A percentile compares a stretch with the other conserved stretches of the same genome.
Conservation (phyloP, 2,888 invertebrate species). For the Thelaira solivaga region DNA sequence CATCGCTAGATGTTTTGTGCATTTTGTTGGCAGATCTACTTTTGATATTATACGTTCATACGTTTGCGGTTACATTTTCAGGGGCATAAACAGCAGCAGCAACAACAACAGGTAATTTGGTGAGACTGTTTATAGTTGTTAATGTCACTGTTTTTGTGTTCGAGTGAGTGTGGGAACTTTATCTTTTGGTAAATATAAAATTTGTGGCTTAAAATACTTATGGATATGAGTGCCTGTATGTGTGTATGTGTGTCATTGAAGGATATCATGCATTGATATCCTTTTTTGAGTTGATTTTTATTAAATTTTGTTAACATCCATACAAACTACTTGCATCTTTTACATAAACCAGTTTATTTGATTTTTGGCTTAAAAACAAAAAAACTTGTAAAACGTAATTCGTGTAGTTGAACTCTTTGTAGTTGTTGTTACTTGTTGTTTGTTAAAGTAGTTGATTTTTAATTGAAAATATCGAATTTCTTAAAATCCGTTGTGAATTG, state of each 20-base stretch:
- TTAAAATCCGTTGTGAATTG: constrained; percentile 69
- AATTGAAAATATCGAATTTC: constrained; percentile 68
- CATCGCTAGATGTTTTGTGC: constrained; percentile 44
- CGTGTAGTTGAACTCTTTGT: neutral
- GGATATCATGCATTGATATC: constrained; percentile 53
- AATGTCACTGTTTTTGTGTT: constrained; percentile 35
- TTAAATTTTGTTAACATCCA: constrained; percentile 45
- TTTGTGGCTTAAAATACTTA: neutral
- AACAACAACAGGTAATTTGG: constrained; percentile 27
- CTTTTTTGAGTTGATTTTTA: constrained; percentile 51
- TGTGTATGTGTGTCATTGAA: constrained; percentile 23
- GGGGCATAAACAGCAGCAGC: constrained; percentile 67
- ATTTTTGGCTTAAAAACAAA: neutral
- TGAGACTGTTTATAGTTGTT: neutral
- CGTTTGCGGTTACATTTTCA: constrained; percentile 39
- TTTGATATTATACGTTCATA: too few relatives aligned
- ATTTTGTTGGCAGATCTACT: constrained; percentile 53
- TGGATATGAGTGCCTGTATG: neutral
- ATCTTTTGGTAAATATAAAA: constrained; percentile 29
- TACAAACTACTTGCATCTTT: too few relatives aligned
- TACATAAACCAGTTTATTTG: constrained; percentile 44
- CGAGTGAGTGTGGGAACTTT: constrained; percentile 38
- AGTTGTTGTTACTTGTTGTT: neutral
- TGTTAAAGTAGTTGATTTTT: constrained; percentile 49
- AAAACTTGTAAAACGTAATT: neutral